These are phyloP conservation scores for Xanthorhoe designata DNA, from an alignment of 2,888 invertebrate species.

Conservation along the genomic window DNA sequence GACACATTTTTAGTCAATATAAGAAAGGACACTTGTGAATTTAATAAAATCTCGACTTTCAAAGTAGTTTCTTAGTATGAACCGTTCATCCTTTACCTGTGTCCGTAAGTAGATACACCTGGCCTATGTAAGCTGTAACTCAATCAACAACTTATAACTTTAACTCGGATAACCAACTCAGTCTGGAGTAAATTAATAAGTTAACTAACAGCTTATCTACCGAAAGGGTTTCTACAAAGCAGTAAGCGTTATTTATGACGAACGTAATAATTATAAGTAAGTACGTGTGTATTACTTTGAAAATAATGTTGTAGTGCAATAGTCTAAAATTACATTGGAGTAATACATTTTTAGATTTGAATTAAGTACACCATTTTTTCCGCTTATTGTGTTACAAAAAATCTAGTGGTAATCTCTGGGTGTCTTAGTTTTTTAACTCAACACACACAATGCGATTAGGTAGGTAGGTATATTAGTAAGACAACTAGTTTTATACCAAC, in stretches of 20 bases:
- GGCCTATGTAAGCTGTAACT: conserved; percentile 12
- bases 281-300: too few relatives aligned
- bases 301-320: too few relatives aligned
- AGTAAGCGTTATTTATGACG: not conserved
- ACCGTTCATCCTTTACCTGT: not conserved
- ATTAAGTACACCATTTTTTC: too few relatives aligned
- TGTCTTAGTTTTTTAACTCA: too few relatives aligned
- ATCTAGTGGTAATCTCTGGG: too few relatives aligned
- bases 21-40: not conserved
- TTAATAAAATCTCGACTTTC: not conserved
- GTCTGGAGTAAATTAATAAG: conserved; percentile 41
- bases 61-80: not conserved
- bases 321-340: too few relatives aligned
- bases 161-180: conserved; percentile 31
- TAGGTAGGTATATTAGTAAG: too few relatives aligned
- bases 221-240: not conserved
- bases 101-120: conserved; percentile 1
- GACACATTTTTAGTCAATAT: too few relatives aligned
- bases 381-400: too few relatives aligned
- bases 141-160: conserved; percentile 30
- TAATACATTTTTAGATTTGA: too few relatives aligned
- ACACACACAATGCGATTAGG: too few relatives aligned
- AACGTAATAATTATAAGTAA: not conserved
- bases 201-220: conserved; percentile 29
- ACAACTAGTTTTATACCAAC: too few relatives aligned